Percentiles rank a stretch among this genome's conserved stretches.
These are phyloP conservation scores for Philhelius pedissequus DNA, from an alignment of 2,888 invertebrate species.

Conservation along the genomic window DNA sequence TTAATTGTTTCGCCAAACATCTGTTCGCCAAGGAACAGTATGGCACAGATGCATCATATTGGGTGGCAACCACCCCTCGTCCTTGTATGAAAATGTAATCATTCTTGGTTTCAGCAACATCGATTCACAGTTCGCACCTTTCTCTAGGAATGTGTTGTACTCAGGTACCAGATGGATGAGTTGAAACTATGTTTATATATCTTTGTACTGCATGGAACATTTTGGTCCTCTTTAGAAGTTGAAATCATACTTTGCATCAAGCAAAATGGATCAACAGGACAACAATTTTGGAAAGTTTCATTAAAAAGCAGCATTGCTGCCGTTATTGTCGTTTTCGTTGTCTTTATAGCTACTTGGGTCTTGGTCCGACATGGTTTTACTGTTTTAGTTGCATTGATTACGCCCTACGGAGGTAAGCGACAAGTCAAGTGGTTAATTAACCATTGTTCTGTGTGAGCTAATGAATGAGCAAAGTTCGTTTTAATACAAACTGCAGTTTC, in stretches of 20 bases:
- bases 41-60: slow-evolving; percentile 1
- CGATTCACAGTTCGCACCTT: slow-evolving; percentile 26
- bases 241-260: slow-evolving; percentile 9
- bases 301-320: not conserved
- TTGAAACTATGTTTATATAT: not conserved
- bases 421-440: slow-evolving; percentile 66
- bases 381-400: slow-evolving; percentile 47
- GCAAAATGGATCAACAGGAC: slow-evolving; percentile 44
- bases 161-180: slow-evolving; percentile 2
- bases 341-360: not conserved
- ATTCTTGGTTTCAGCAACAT: slow-evolving; percentile 10
- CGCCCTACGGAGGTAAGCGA: slow-evolving; percentile 45
- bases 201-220: slow-evolving; percentile 34
- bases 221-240: not conserved
- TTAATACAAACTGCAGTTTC: not conserved
- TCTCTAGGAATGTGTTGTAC: not conserved
- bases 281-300: slow-evolving; percentile 16
- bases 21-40: slow-evolving; percentile 21
- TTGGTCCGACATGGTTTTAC: not conserved
- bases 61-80: not conserved
- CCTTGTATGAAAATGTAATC: not conserved
- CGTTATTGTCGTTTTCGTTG: not conserved
- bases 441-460: slow-evolving; percentile 55
- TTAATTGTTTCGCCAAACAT: slow-evolving; percentile 63
- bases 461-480: slow-evolving; percentile 7